phyloP scores from a whole-genome alignment of 2,888 invertebrate genomes.

The Carcina quercana region DNA sequence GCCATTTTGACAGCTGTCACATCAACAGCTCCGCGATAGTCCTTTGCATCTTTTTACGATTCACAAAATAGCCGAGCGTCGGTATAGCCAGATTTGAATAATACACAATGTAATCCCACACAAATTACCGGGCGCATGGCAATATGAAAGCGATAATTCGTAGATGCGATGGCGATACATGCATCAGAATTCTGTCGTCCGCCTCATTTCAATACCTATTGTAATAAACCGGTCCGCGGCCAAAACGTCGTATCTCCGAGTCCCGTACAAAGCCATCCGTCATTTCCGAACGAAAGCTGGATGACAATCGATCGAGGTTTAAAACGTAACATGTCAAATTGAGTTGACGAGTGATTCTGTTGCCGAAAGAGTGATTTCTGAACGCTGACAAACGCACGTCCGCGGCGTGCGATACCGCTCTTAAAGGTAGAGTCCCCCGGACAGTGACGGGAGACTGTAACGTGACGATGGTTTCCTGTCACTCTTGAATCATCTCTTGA shows the following conservation, averaged over 20 bases:
- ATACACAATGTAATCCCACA: slow-evolving; percentile 58
- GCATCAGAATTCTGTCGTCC: slow-evolving; percentile 37
- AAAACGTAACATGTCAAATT: slow-evolving; percentile 48
- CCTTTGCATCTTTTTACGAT: slow-evolving; percentile 35
- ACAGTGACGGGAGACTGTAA: slow-evolving; percentile 48
- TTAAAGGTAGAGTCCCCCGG: slow-evolving; percentile 36
- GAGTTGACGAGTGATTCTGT: slow-evolving; percentile 54
- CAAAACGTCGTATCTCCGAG: slow-evolving; percentile 46
- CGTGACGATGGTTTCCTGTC: slow-evolving; percentile 58
- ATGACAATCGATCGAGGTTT: slow-evolving; percentile 55
- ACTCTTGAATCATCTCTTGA: slow-evolving; percentile 55
- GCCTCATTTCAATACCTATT: slow-evolving; percentile 66
- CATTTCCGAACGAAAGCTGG: slow-evolving; percentile 52
- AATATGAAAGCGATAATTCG: slow-evolving; percentile 54
- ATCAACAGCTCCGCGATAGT: slow-evolving; percentile 53
- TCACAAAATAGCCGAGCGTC: slow-evolving; percentile 22
- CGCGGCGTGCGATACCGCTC: slow-evolving; percentile 22
- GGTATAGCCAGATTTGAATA: slow-evolving; percentile 42
- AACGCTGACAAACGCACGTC: slow-evolving; percentile 47
- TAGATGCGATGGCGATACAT: slow-evolving; percentile 58
- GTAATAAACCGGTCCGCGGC: slow-evolving; percentile 31
- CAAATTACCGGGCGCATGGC: slow-evolving; percentile 53
- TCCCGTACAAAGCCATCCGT: slow-evolving; percentile 49
- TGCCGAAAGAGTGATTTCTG: slow-evolving; percentile 39
- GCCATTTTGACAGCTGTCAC: slow-evolving; percentile 70